Evolutionary conservation across 2,888 invertebrate genomes (phyloP).

Genomic region (Drosophila prostipennis): DNA sequence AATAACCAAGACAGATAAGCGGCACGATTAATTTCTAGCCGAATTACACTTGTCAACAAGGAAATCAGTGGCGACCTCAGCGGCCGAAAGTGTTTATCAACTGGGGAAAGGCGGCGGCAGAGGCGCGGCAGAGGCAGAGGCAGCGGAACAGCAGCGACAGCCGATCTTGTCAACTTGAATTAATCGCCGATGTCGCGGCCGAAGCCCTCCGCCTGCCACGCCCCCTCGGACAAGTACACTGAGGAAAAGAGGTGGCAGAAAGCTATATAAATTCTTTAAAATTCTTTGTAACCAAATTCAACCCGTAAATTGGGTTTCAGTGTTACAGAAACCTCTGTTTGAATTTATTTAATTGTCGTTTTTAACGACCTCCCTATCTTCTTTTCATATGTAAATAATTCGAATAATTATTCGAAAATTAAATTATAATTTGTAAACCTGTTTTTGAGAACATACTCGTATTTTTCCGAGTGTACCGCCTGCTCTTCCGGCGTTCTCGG

Average conservation of each 20-base stretch:
- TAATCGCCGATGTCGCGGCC: constrained; percentile 54
- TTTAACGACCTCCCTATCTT: too few species aligned
- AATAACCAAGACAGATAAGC: constrained; percentile 62
- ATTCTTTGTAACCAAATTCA: too few species aligned
- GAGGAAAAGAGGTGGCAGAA: not conserved
- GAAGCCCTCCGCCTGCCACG: not conserved
- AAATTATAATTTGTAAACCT: too few species aligned
- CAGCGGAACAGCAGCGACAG: constrained; percentile 5
- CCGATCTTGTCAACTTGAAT: constrained; percentile 59
- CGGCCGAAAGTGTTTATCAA: constrained; percentile 14
- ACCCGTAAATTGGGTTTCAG: too few species aligned
- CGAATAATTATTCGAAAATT: too few species aligned
- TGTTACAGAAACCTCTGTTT: too few species aligned
- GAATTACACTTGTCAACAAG: constrained; percentile 48
- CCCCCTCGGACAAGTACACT: constrained; percentile 1
- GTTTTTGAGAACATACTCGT: too few species aligned
- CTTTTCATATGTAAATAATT: too few species aligned
- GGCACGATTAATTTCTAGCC: constrained; percentile 43
- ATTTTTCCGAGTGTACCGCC: constrained; percentile 20
- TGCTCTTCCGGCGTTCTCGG: constrained; percentile 20
- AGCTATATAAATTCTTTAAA: too few species aligned
- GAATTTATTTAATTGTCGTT: too few species aligned
- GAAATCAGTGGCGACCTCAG: constrained; percentile 3
- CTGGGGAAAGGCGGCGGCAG: constrained; percentile 7
- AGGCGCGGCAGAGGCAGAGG: not conserved